Evolutionary conservation across 2,888 invertebrate genomes (phyloP), one percentile per base, ranked within the genome.

Genomic region (Schizaphis graminum): DNA sequence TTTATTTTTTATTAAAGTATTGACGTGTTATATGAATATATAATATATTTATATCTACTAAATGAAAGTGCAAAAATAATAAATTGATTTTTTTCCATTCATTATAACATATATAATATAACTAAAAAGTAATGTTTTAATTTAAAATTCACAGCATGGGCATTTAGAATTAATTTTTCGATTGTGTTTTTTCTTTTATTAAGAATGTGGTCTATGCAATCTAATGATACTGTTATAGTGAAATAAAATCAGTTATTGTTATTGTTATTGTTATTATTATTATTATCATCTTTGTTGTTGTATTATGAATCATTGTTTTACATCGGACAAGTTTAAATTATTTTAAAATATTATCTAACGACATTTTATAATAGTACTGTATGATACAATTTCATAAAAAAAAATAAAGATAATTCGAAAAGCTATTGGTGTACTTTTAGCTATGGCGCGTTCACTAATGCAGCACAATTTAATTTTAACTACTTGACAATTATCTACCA

Each of bases 141-240:
- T 57, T 89, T 89, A 44, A 61, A 89, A 89, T 89, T 89, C 89
- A 41, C 89, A 89, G 89, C 89, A 61, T 77, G 89, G 57, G n/a
- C 57, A 44, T 57, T 28, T 41, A 44, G 28, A 89, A 89, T 57
- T 89, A 44, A 61, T 89, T 44, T 89, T 89, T 89, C 89, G 16
- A 89, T 89, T 89, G 57, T 89, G 28, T 57, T 44, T 44, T 89
- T 89, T 44, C 28, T 61, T 89, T 89, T 61, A 28, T 10, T n/a
- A n/a, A 89, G 28, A 61, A 89, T 47, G 57, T 44, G 61, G 13
- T 89, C 89, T 77, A 89, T 61, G 89, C 89, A 89, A 89, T 61
- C 44, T 61, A 61, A 47, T 89, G 44, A 89, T 89, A 61, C 44
- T 89, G 61, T 89, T 89, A 89, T 44, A 89, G 44, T 89, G 44